A percentile compares a stretch with the other conserved stretches of the same genome.
Conservation (phyloP, 2,888 invertebrate genomes). For the Dynastes grantii region DNA sequence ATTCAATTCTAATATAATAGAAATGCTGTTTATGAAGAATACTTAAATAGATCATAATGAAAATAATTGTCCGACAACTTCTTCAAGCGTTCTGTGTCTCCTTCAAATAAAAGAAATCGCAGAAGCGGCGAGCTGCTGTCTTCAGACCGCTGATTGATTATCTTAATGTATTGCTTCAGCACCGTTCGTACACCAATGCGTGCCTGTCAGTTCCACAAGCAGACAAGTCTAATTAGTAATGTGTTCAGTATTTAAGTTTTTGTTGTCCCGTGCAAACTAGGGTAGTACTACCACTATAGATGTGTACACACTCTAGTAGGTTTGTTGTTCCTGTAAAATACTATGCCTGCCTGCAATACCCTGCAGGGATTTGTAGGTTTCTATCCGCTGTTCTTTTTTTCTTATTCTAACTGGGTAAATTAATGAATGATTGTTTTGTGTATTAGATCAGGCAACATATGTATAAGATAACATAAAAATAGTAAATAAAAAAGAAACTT, state of each 20-base stretch:
- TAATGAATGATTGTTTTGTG: no score
- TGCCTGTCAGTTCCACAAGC: conserved; percentile 17
- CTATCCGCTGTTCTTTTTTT: no score
- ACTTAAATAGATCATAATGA: not conserved
- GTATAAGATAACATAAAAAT: no score
- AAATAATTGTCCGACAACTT: not conserved
- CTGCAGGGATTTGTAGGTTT: no score
- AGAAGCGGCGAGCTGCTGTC: conserved; percentile 10
- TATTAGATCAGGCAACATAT: no score
- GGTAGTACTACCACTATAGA: not conserved
- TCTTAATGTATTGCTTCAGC: conserved; percentile 24
- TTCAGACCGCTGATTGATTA: conserved; percentile 38
- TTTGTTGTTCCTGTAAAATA: not conserved
- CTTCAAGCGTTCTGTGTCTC: not conserved
- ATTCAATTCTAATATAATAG: not conserved
- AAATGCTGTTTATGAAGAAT: not conserved
- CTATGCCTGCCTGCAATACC: not conserved
- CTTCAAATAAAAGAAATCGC: conserved; percentile 10
- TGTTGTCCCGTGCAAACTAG: not conserved
- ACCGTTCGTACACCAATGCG: not conserved
- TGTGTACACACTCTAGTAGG: not conserved
- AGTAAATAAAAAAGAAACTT: no score
- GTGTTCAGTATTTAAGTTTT: conserved; percentile 36
- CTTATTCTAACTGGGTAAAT: no score
- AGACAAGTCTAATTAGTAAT: conserved; percentile 29